Conservation (phyloP, 2,797 vertebrate genomes). For the Catostomus latipinnis region DNA sequence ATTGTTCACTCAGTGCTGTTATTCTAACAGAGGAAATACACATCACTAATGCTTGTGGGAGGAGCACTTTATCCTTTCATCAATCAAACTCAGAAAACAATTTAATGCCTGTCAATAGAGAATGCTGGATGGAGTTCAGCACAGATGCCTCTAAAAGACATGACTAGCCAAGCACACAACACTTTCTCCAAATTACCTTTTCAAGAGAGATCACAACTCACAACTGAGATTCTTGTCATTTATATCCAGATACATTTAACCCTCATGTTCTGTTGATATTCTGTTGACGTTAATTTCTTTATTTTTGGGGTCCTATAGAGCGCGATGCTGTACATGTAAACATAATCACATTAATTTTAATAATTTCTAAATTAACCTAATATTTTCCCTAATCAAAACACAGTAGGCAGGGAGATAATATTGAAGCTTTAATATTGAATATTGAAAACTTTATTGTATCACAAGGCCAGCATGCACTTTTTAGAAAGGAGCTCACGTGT, state of each 20-base stretch:
- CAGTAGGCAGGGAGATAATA: too few species aligned
- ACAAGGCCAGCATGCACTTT: too few species aligned
- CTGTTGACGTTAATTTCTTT: too few species aligned
- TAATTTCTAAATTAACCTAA: too few species aligned
- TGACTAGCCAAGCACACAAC: constrained; percentile 43
- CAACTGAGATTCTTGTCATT: not conserved
- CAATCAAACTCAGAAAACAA: constrained; percentile 75
- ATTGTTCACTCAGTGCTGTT: constrained; percentile 27
- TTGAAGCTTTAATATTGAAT: too few species aligned
- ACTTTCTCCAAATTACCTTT: constrained; percentile 29
- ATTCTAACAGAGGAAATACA: constrained; percentile 27
- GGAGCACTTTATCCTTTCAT: constrained; percentile 67
- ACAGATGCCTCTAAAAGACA: constrained; percentile 60
- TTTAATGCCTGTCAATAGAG: constrained; percentile 72
- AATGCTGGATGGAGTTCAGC: constrained; percentile 62
- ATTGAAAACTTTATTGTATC: too few species aligned
- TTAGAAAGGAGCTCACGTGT: too few species aligned
- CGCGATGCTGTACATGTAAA: too few species aligned
- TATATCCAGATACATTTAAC: not conserved
- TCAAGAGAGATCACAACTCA: constrained; percentile 4
- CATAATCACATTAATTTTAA: too few species aligned
- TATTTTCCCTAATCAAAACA: too few species aligned
- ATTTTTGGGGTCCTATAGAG: too few species aligned
- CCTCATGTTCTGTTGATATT: not conserved
- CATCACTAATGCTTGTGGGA: constrained; percentile 43